phyloP scores from a whole-genome alignment of 1,140 invertebrate species.

The Drosophila prosaltans region DNA sequence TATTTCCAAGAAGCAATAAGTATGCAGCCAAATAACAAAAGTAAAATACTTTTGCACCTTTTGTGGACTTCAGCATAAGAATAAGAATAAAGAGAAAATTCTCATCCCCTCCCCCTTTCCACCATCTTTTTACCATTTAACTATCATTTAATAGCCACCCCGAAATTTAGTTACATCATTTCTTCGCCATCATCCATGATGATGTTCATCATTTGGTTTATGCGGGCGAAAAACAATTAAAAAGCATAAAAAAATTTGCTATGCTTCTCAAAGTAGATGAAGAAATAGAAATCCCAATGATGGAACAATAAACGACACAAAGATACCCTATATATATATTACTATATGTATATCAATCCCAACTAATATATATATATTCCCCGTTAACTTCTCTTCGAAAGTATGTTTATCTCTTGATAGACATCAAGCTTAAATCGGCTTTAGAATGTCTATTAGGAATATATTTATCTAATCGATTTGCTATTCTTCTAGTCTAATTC shows the following conservation, averaged over 20 bases:
- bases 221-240: conserved; percentile 52
- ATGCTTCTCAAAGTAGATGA: conserved; percentile 40
- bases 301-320: not conserved
- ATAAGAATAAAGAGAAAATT: not conserved
- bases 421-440: too few relatives aligned
- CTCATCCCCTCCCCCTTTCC: not conserved
- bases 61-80: not conserved
- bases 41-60: conserved; percentile 43
- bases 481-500: not conserved
- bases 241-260: conserved; percentile 57
- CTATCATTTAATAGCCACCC: conserved; percentile 10
- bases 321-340: not conserved
- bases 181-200: conserved; percentile 51
- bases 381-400: too few relatives aligned
- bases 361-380: too few relatives aligned
- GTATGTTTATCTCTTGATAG: too few relatives aligned
- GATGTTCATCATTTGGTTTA: conserved; percentile 8
- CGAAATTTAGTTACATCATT: conserved; percentile 7
- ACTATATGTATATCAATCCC: too few relatives aligned
- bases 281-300: not conserved
- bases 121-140: not conserved
- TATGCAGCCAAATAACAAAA: conserved; percentile 40
- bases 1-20: conserved; percentile 73
- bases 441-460: too few relatives aligned
- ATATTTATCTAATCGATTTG: too few relatives aligned